Base-by-base conservation (phyloP, 1,140 invertebrate genomes). In the Anastrepha obliqua region DNA sequence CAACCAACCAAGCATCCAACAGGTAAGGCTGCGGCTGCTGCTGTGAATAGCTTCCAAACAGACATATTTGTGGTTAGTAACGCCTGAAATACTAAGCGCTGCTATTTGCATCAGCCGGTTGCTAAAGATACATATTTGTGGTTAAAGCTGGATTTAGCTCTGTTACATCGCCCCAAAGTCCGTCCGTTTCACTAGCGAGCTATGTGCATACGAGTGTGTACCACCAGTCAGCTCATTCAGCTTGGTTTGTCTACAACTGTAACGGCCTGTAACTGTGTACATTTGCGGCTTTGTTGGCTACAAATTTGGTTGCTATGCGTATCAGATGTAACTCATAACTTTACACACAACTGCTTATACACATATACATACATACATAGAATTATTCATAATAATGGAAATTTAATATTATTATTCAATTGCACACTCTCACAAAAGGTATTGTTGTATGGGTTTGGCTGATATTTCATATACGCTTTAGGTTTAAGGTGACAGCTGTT, bases 241-340 rank as follows among this genome's bases (percentile, higher is more conserved):
- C 15, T 58, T 81, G 47, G 47, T 13, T 17, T 81, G 74, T 58
- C 74, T 20, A 81, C 74, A 58, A 42, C 20, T 81, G 74, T 29
- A 81, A 81, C 47, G 47, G n/a, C 8, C n/a, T 81, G 47, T 81
- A 55, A 42, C 17, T 81, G 74, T 81, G 74, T 47, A 81, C 47
- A 81, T 81, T 81, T 81, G 74, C 47, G 74, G 74, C 74, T 81
- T 81, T 81, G 74, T 58, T 55, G 20, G 0, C 51, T 55, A 81
- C 74, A 58, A 81, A 81, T 81, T 81, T 81, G 47, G n/a, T 42
- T 20, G 74, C 1, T 81, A 55, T 6, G 6, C 11, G 7, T 81
- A 51, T 51, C 70, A 29, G 47, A 11, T 81, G 2, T 15, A 29
- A 4, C 2, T 81, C 6, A 17, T 81, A 81, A 15, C 74, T 51